A percentile compares a stretch with the other conserved stretches of the same genome.
These are phyloP conservation scores for Limosa lapponica DNA, from an alignment of 2,797 vertebrate species.

Conservation along the genomic window DNA sequence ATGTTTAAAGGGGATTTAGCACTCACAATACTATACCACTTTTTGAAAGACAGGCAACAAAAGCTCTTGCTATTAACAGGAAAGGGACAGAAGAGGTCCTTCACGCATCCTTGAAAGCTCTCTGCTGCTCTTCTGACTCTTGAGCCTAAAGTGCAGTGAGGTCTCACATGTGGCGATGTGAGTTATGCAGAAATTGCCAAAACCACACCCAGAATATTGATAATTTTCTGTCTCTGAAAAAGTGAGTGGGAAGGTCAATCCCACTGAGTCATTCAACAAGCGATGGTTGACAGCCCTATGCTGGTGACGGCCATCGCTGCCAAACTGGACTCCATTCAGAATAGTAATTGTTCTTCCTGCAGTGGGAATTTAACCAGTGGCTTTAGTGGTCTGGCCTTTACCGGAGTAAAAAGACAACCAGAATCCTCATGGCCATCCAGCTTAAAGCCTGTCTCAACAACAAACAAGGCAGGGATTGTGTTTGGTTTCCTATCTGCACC, in stretches of 20 bases:
- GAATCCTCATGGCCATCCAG: not conserved
- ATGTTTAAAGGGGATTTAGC: not conserved
- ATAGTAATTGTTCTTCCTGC: not conserved
- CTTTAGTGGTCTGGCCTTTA: not conserved
- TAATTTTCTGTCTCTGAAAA: not conserved
- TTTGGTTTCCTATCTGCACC: not conserved
- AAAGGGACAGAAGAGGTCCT: not conserved
- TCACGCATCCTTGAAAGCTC: not conserved
- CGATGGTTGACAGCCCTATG: not conserved
- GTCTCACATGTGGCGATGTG: not conserved
- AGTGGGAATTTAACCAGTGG: not conserved
- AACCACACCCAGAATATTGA: not conserved
- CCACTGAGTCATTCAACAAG: not conserved
- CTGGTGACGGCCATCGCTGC: not conserved
- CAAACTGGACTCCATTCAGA: not conserved
- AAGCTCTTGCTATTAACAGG: not conserved
- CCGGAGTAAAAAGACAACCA: rapidly evolving
- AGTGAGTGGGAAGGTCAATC: not conserved
- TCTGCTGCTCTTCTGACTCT: not conserved
- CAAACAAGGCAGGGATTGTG: not conserved
- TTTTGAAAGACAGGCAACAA: not conserved
- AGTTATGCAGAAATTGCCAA: not conserved
- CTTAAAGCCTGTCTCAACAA: not conserved
- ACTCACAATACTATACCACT: not conserved
- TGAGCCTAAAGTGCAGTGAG: not conserved